Evolutionary conservation across 2,888 invertebrate species (phyloP).

Genomic region (Cyclophora punctaria): DNA sequence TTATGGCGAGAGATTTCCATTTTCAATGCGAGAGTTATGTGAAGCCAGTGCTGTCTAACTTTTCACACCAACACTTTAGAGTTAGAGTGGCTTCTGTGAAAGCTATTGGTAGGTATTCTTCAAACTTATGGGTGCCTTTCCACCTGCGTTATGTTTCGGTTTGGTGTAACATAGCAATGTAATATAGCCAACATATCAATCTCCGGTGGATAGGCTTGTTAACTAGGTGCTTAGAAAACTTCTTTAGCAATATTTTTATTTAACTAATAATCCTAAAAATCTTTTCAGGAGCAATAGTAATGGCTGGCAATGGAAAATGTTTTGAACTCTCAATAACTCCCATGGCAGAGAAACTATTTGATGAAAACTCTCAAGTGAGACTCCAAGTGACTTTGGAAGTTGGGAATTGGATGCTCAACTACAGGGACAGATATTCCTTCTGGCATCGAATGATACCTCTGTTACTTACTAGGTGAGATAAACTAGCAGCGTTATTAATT

Average conservation of each 20-base stretch:
- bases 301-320: conserved; percentile 81
- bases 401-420: conserved; percentile 83
- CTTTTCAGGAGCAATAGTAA: conserved; percentile 71
- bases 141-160: too few species aligned
- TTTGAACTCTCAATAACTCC: conserved; percentile 84
- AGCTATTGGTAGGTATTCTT: conserved; percentile 76
- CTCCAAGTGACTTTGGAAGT: conserved; percentile 84
- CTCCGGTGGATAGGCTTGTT: too few species aligned
- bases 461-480: conserved; percentile 83
- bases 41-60: conserved; percentile 81
- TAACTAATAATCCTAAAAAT: too few species aligned
- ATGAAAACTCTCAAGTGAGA: conserved; percentile 86
- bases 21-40: conserved; percentile 82
- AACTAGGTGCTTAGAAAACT: too few species aligned
- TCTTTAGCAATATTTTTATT: too few species aligned
- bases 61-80: conserved; percentile 88
- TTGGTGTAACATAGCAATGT: too few species aligned
- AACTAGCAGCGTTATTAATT: background rate
- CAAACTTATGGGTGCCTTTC: conserved; percentile 1
- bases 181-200: too few species aligned
- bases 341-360: conserved; percentile 91
- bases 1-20: conserved; percentile 82
- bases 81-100: conserved; percentile 83
- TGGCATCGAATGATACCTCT: conserved; percentile 90
- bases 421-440: conserved; percentile 91